Conservation (phyloP, 2,888 invertebrate genomes). For the Malthinus flaveolus region DNA sequence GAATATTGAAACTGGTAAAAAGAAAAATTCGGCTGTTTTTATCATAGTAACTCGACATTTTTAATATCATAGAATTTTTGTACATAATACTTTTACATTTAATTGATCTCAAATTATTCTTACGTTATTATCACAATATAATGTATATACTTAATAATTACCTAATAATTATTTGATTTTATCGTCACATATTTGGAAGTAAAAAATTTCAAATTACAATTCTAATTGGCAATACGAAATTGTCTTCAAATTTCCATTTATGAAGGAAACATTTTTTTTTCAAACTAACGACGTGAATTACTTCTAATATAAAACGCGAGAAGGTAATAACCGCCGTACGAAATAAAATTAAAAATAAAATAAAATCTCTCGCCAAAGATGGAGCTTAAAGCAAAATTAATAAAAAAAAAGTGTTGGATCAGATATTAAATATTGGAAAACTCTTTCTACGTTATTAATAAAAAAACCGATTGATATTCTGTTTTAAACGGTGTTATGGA, state of each 20-base stretch:
- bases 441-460: not conserved
- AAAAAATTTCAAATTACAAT: not conserved
- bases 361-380: no score
- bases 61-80: slow-evolving; percentile 19
- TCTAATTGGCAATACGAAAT: no score
- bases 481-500: slow-evolving; percentile 1
- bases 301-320: no score
- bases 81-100: slow-evolving; percentile 29
- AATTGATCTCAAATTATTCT: slow-evolving; percentile 28
- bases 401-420: not conserved
- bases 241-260: no score
- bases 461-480: slow-evolving; percentile 3
- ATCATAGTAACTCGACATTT: slow-evolving; percentile 20
- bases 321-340: no score
- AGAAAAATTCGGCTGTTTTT: slow-evolving; percentile 1
- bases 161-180: slow-evolving; percentile 8
- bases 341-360: no score
- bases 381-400: not conserved
- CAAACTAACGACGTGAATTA: no score
- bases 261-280: no score
- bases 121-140: slow-evolving; percentile 29
- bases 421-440: no score
- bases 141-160: slow-evolving; percentile 15
- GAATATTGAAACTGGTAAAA: not conserved
- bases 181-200: slow-evolving; percentile 1